A percentile compares a stretch with the other conserved stretches of the same genome.
Evolutionary conservation across 2,888 invertebrate genomes (phyloP).

Genomic region (Petrolisthes cinctipes): DNA sequence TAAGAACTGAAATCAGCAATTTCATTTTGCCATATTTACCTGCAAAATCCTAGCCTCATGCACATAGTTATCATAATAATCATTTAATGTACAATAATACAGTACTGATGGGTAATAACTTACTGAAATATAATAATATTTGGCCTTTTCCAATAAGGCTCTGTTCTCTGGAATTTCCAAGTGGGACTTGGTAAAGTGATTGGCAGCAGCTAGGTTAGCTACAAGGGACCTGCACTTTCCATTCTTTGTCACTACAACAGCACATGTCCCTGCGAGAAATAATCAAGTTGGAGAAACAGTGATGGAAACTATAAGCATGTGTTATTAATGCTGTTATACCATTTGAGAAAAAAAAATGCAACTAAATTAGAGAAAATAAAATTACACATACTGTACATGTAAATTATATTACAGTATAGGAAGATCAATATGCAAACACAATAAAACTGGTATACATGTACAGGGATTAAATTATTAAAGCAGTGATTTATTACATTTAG

Average conservation of each 20-base stretch:
- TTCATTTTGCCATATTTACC: no score
- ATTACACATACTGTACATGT: not conserved
- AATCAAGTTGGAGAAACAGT: slow-evolving; percentile 23
- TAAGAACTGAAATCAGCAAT: no score
- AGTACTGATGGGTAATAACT: slow-evolving; percentile 29
- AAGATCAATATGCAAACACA: not conserved
- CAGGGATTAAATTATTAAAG: no score
- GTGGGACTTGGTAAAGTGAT: slow-evolving; percentile 89
- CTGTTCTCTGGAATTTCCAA: slow-evolving; percentile 81
- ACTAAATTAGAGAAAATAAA: not conserved
- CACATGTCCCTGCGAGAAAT: slow-evolving; percentile 80
- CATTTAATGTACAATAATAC: no score
- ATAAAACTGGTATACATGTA: not conserved
- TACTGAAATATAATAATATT: slow-evolving; percentile 91
- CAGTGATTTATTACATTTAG: not conserved
- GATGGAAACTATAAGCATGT: not conserved
- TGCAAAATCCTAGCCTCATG: no score
- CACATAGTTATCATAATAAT: no score
- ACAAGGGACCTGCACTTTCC: slow-evolving; percentile 90
- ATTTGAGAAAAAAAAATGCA: not conserved
- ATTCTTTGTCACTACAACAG: slow-evolving; percentile 85
- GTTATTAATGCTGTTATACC: not conserved
- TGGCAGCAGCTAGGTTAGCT: slow-evolving; percentile 96
- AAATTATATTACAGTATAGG: not conserved
- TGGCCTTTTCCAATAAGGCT: slow-evolving; percentile 81